Evolutionary conservation across 2,888 invertebrate genomes (phyloP).

Genomic region (Elegia similella): DNA sequence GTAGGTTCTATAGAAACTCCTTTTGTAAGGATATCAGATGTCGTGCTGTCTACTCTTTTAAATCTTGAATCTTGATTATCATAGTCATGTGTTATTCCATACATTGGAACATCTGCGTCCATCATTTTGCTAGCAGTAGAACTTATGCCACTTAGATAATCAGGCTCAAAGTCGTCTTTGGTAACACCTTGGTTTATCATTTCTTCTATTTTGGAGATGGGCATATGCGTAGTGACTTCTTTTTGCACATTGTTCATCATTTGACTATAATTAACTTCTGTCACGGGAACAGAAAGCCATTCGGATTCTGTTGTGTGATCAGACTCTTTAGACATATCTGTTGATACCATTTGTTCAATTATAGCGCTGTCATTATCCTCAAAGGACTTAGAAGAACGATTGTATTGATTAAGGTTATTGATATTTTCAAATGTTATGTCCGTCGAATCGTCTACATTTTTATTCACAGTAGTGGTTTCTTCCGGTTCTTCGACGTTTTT

Average conservation of each 20-base stretch:
- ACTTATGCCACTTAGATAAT: slow-evolving; percentile 61
- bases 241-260: slow-evolving; percentile 51
- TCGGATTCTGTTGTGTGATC: slow-evolving; percentile 52
- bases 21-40: slow-evolving; percentile 22
- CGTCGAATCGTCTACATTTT: slow-evolving; percentile 38
- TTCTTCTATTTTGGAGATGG: slow-evolving; percentile 50
- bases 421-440: slow-evolving; percentile 66
- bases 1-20: slow-evolving; percentile 23
- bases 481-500: slow-evolving; percentile 26
- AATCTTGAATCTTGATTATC: slow-evolving; percentile 59
- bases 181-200: slow-evolving; percentile 45
- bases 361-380: slow-evolving; percentile 35
- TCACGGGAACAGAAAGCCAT: slow-evolving; percentile 63
- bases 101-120: slow-evolving; percentile 55
- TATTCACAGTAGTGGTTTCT: slow-evolving; percentile 34
- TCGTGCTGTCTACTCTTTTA: slow-evolving; percentile 55
- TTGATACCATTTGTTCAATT: slow-evolving; percentile 32
- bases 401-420: slow-evolving; percentile 47
- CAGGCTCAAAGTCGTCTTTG: slow-evolving; percentile 69
- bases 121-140: slow-evolving; percentile 43
- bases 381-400: slow-evolving; percentile 65
- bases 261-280: slow-evolving; percentile 58
- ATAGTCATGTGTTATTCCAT: slow-evolving; percentile 62
- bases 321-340: slow-evolving; percentile 30
- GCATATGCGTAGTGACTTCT: slow-evolving; percentile 49